These are phyloP conservation scores for Solenodon paradoxus DNA, from an alignment of 2,113 vertebrate genomes.

Conservation along the genomic window DNA sequence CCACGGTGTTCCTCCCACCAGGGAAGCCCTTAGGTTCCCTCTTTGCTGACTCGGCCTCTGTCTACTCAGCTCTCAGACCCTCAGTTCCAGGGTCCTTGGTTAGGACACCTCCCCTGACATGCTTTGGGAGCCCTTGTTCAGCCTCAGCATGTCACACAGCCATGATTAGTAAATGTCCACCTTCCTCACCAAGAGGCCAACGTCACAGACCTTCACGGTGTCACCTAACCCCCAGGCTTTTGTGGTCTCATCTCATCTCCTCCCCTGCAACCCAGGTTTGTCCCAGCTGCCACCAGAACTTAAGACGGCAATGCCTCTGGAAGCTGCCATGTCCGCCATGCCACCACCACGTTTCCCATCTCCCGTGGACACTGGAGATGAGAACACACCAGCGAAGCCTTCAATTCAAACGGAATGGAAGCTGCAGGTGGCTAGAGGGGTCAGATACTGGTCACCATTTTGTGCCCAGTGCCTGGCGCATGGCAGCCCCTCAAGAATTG, in stretches of 20 bases:
- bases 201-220: background rate
- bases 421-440: background rate
- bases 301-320: background rate
- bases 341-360: no score
- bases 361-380: background rate
- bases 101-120: no score
- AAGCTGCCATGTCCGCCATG: background rate
- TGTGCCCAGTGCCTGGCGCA: background rate
- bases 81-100: background rate
- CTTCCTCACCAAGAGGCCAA: no score
- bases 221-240: no score
- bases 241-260: background rate
- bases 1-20: background rate
- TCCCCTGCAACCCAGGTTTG: background rate
- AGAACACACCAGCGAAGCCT: background rate
- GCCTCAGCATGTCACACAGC: no score
- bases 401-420: no score
- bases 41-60: no score
- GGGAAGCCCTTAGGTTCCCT: background rate
- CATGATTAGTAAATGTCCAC: accelerated
- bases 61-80: background rate
- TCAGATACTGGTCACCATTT: accelerated
- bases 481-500: background rate
- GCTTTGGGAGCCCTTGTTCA: background rate
- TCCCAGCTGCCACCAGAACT: background rate